phyloP scores from a whole-genome alignment of 1,140 invertebrate species.

The Meloidogyne floridensis region DNA sequence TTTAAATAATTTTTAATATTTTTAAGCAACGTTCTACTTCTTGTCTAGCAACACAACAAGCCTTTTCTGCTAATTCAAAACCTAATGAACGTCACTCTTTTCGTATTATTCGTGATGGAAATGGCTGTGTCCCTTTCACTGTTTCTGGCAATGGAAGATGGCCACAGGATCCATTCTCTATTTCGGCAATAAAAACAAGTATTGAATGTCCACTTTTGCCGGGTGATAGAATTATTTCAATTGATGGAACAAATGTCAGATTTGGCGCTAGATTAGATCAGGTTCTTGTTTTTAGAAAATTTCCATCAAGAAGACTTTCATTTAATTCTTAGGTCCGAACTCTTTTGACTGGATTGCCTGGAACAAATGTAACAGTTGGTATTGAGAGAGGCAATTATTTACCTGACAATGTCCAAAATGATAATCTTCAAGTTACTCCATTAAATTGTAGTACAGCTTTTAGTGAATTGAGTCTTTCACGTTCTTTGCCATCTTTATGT shows the following conservation, averaged over 20 bases:
- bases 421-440: background rate
- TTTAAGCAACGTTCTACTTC: background rate
- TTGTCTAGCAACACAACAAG: background rate
- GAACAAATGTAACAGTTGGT: slow-evolving; percentile 93
- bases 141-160: slow-evolving; percentile 71
- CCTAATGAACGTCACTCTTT: slow-evolving; percentile 32
- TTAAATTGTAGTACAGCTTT: slow-evolving; percentile 3
- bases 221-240: slow-evolving; percentile 89
- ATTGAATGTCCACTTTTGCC: slow-evolving; percentile 80
- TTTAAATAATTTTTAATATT: background rate
- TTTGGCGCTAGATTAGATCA: slow-evolving; percentile 84
- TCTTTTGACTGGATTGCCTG: slow-evolving; percentile 80
- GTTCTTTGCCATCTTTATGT: slow-evolving; percentile 33
- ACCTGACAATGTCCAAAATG: slow-evolving; percentile 72
- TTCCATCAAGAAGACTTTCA: slow-evolving; percentile 73
- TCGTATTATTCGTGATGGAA: slow-evolving; percentile 68
- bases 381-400: slow-evolving; percentile 94
- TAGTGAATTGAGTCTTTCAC: slow-evolving; percentile 23
- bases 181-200: slow-evolving; percentile 77
- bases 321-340: slow-evolving; percentile 86
- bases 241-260: slow-evolving; percentile 85
- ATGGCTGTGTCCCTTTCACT: slow-evolving; percentile 64
- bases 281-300: slow-evolving; percentile 71
- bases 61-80: background rate
- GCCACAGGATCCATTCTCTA: slow-evolving; percentile 29